Conservation (phyloP, 2,113 vertebrate species). For the Brachionichthys hirsutus region DNA sequence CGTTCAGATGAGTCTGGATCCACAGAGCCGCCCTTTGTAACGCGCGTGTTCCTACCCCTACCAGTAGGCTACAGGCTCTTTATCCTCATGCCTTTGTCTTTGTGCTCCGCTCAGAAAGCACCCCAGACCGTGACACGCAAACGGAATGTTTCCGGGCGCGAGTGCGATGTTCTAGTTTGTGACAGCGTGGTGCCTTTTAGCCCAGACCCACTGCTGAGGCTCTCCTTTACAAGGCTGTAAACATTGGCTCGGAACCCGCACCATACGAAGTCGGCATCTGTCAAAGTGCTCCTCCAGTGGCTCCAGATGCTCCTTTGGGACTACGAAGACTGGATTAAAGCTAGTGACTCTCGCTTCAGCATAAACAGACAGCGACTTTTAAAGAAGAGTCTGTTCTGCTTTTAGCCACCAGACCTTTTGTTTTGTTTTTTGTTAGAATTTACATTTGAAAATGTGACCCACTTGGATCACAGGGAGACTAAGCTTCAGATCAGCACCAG, state of each 20-base stretch:
- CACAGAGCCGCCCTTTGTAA: conserved; percentile 1
- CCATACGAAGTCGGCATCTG: conserved; percentile 60
- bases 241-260: conserved; percentile 58
- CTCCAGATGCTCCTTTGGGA: conserved; percentile 65
- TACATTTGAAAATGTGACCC: not conserved
- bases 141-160: not conserved
- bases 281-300: conserved; percentile 59
- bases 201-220: conserved; percentile 37
- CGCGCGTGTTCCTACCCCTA: too few relatives aligned
- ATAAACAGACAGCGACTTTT: conserved; percentile 16
- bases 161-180: conserved; percentile 35
- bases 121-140: conserved; percentile 10
- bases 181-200: conserved; percentile 42
- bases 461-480: conserved; percentile 2
- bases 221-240: conserved; percentile 66
- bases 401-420: conserved; percentile 3
- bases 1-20: not conserved
- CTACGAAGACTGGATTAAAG: conserved; percentile 42
- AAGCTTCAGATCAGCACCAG: conserved; percentile 12
- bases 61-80: conserved; percentile 4
- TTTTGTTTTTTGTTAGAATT: conserved; percentile 1
- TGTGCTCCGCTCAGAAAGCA: conserved; percentile 13
- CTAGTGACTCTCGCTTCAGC: conserved; percentile 36
- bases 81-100: conserved; percentile 14
- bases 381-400: conserved; percentile 7